Evolutionary conservation across 2,797 vertebrate species (phyloP), one percentile per base, ranked within the genome.

Genomic region (Tympanoctomys barrerae): DNA sequence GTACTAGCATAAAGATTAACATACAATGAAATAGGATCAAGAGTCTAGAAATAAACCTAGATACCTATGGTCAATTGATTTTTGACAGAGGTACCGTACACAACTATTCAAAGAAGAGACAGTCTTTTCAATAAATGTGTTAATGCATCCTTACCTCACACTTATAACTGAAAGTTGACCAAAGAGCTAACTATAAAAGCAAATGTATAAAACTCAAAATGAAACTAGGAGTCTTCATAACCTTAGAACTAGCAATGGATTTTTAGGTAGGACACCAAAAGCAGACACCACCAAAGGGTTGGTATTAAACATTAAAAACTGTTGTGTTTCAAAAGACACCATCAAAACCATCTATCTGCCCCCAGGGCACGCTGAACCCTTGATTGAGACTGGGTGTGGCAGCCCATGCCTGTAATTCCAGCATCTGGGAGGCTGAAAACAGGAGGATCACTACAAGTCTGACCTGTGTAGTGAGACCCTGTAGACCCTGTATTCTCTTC

Each of bases 171-270:
- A 61, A 89, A 36, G 81, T 18, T 66, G 61, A 94, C 39, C 13
- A 57, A 87, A 92, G 57, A 92, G 26, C 54, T 70, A 92, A 88
- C 71, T 59, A 2, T 36, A 71, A 87, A 39, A 95, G 26, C 33
- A 94, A 94, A 94, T 87, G 54, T 61, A 11, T 89, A 94, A 96
- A 90, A 85, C 52, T 89, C 26, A 57, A 10, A 90, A 84, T 11
- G 81, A 84, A 93, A 68, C 75, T 39, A 70, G 14, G 8, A 90
- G 82, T 87, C 66, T 88, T 77, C 7, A 7, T 82, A 26, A 79
- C 21, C 22, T 91, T 57, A 86, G 71, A 85, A 78, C 61, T 92
- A 52, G 79, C 68, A 94, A 95, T 22, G 31, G 42, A 66, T 66
- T 97, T 26, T 90, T 66, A 33, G 64, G 31, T 77, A 78, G 33